These are phyloP conservation scores for Habropoda laboriosa DNA, from an alignment of 1,140 invertebrate species.

Conservation along the genomic window DNA sequence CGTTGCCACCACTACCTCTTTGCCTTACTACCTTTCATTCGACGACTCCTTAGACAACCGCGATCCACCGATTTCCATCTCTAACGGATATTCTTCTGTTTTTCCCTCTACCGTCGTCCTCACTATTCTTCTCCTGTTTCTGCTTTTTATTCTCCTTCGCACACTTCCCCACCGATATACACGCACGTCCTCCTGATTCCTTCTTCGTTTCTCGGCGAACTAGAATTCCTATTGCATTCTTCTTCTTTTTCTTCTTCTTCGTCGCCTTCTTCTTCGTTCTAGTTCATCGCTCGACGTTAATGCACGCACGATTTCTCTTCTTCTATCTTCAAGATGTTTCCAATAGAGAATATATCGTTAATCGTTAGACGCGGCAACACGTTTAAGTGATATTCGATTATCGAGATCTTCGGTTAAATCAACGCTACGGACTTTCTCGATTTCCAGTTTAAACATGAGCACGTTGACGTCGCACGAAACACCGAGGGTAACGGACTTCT, in stretches of 20 bases:
- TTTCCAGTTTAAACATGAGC: not conserved
- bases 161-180: not conserved
- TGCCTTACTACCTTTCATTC: conserved; percentile 21
- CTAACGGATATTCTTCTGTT: not conserved
- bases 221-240: conserved; percentile 20
- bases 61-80: conserved; percentile 33
- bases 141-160: not conserved
- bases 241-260: no score
- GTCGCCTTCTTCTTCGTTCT: conserved; percentile 22
- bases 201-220: not conserved
- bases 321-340: not conserved
- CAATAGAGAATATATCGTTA: not conserved
- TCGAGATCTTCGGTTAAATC: conserved; percentile 12
- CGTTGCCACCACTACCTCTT: conserved; percentile 14
- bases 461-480: conserved; percentile 6
- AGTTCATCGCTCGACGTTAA: not conserved
- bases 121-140: not conserved
- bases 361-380: not conserved
- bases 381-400: conserved; percentile 8
- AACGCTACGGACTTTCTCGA: not conserved
- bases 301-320: conserved; percentile 14
- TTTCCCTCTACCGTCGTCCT: not conserved
- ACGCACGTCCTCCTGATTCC: not conserved
- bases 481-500: conserved; percentile 52
- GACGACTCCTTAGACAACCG: not conserved